A percentile compares a stretch with the other conserved stretches of the same genome.
Conservation (phyloP, 2,113 vertebrate species). For the Garra rufa region DNA sequence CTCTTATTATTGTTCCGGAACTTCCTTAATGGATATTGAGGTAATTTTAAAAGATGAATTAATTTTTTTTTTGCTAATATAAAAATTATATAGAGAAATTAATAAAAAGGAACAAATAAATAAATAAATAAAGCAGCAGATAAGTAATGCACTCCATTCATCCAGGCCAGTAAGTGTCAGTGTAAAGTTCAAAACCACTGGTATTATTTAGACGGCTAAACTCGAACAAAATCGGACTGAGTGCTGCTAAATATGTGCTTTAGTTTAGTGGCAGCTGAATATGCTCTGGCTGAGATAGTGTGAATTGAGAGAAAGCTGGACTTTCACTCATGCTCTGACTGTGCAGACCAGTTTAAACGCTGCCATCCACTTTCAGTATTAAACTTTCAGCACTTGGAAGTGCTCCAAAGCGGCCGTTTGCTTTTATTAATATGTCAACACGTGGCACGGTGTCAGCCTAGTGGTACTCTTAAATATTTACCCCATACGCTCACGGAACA, state of each 20-base stretch:
- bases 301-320: not conserved
- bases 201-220: not conserved
- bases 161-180: not conserved
- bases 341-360: conserved; percentile 27
- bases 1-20: not conserved
- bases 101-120: not conserved
- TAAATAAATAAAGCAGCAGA: not conserved
- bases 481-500: conserved; percentile 56
- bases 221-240: not conserved
- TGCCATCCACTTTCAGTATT: conserved; percentile 57
- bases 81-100: not conserved
- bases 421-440: conserved; percentile 73
- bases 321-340: conserved; percentile 60
- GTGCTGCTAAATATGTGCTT: not conserved
- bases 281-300: not conserved
- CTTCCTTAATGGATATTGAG: not conserved
- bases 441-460: conserved; percentile 60
- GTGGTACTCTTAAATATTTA: conserved; percentile 68
- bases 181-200: not conserved
- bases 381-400: conserved; percentile 70
- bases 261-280: not conserved
- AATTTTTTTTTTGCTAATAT: not conserved
- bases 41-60: too few species aligned
- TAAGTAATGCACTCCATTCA: not conserved
- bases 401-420: conserved; percentile 67